Evolutionary conservation across 1,140 invertebrate species (phyloP).

Genomic region (Drosophila nannoptera): DNA sequence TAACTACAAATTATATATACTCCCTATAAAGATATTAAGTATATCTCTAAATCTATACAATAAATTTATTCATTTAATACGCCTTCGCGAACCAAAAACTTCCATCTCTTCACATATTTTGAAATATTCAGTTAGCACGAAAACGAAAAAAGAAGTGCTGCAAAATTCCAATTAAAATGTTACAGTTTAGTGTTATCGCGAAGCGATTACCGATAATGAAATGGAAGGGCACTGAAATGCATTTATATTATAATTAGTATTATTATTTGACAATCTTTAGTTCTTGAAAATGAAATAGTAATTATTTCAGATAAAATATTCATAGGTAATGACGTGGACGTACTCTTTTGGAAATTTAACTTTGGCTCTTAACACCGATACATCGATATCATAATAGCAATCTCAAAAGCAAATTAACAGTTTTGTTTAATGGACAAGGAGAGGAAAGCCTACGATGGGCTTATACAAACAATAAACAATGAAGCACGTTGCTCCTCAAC

Average conservation of each 20-base stretch:
- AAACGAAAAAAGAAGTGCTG: not conserved
- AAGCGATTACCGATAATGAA: too few relatives aligned
- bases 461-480: constrained; percentile 29
- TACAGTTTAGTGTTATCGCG: too few relatives aligned
- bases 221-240: too few relatives aligned
- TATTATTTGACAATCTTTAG: too few relatives aligned
- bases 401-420: not conserved
- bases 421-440: constrained; percentile 53
- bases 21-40: constrained; percentile 3
- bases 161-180: not conserved
- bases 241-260: too few relatives aligned
- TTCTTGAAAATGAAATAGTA: too few relatives aligned
- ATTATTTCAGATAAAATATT: not conserved
- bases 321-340: not conserved
- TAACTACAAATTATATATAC: constrained; percentile 20
- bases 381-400: constrained; percentile 5
- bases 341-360: not conserved
- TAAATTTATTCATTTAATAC: constrained; percentile 4
- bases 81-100: too few relatives aligned
- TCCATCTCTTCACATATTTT: not conserved
- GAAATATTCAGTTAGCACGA: too few relatives aligned
- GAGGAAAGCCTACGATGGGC: constrained; percentile 34
- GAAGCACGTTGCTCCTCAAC: not conserved
- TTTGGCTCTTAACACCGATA: constrained; percentile 11
- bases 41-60: constrained; percentile 23